Evolutionary conservation across 2,888 invertebrate species (phyloP).

Genomic region (Lycia hirtaria): DNA sequence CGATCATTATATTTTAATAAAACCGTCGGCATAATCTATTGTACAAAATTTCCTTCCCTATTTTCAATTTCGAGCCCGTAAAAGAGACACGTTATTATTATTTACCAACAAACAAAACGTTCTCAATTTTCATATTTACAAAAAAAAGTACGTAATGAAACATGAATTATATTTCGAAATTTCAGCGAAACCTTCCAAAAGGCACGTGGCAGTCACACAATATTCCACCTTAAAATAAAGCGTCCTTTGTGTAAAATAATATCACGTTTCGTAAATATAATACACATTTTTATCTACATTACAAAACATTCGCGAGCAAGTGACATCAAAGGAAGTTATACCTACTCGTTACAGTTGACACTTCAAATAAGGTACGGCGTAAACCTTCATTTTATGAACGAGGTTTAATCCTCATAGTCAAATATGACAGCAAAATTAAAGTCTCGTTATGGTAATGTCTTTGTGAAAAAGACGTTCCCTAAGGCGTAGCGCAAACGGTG

Average conservation of each 20-base stretch:
- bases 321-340: conserved; percentile 45
- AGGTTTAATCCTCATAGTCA: background rate
- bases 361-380: conserved; percentile 22
- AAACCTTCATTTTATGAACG: background rate
- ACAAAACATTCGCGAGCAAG: conserved; percentile 38
- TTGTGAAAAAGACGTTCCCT: background rate
- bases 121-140: conserved; percentile 22
- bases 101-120: conserved; percentile 1
- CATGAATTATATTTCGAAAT: conserved; percentile 13
- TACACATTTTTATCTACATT: conserved; percentile 43
- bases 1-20: no score
- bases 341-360: conserved; percentile 19
- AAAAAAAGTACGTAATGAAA: conserved; percentile 7
- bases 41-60: background rate
- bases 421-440: background rate
- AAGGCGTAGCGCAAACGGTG: background rate
- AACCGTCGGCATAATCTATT: no score
- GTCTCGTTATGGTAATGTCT: background rate
- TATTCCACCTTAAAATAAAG: conserved; percentile 23
- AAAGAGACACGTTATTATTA: background rate
- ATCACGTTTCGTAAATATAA: conserved; percentile 42
- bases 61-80: background rate
- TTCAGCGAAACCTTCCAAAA: conserved; percentile 22
- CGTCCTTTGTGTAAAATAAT: conserved; percentile 28
- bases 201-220: conserved; percentile 9